A percentile compares a stretch with the other conserved stretches of the same genome.
Conservation (phyloP, 1,140 invertebrate genomes). For the Pseudachorutes palmiensis region DNA sequence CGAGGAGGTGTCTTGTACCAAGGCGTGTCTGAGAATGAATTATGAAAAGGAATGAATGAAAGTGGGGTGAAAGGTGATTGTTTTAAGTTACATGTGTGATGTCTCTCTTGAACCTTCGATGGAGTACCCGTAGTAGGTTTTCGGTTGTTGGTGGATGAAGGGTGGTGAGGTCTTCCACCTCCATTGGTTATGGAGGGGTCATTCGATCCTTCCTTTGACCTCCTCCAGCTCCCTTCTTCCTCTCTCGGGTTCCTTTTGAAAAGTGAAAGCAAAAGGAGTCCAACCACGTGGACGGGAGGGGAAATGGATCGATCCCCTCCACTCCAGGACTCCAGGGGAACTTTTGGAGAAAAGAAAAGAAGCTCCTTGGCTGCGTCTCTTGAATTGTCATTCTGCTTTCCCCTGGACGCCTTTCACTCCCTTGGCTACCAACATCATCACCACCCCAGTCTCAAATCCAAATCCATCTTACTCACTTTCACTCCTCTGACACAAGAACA, state of each 20-base stretch:
- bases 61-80: background rate
- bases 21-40: constrained; percentile 1
- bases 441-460: no score
- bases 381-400: no score
- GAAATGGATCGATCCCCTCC: background rate
- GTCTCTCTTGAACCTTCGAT: background rate
- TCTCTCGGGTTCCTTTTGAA: background rate
- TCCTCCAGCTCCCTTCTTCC: background rate
- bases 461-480: no score
- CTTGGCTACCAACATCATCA: no score
- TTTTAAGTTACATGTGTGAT: background rate
- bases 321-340: no score
- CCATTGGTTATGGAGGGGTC: background rate
- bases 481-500: no score
- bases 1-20: background rate
- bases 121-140: background rate
- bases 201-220: background rate
- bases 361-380: no score
- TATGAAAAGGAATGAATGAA: no score
- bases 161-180: background rate
- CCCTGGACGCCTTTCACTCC: no score
- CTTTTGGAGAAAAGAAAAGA: no score
- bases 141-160: background rate
- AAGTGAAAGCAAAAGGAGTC: background rate
- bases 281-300: background rate